Conservation (phyloP, 2,888 invertebrate genomes). For the Apamea sordens region DNA sequence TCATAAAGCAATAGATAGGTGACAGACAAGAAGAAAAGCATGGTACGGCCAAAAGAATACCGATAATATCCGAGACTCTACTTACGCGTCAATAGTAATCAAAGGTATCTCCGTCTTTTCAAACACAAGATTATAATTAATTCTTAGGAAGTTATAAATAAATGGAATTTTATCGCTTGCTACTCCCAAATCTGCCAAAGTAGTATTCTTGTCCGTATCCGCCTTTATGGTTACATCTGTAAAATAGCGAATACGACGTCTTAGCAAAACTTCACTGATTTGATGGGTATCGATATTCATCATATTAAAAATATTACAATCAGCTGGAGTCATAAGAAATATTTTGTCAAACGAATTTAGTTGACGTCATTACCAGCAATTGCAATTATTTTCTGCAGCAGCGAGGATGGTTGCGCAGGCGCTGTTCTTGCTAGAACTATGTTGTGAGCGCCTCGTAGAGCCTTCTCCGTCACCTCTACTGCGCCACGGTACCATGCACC, state of each 20-base stretch:
- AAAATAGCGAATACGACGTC: not conserved
- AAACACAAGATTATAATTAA: slow-evolving; percentile 37
- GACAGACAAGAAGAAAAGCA: not conserved
- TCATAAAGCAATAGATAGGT: not conserved
- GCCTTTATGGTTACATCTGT: slow-evolving; percentile 27
- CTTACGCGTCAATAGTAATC: slow-evolving; percentile 51
- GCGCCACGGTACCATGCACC: too few relatives aligned
- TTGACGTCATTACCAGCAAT: slow-evolving; percentile 43
- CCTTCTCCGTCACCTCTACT: too few relatives aligned
- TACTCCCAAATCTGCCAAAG: slow-evolving; percentile 51
- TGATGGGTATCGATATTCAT: not conserved
- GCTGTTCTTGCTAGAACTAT: slow-evolving; percentile 25
- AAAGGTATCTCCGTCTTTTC: slow-evolving; percentile 31
- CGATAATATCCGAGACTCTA: not conserved
- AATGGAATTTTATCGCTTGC: slow-evolving; percentile 16
- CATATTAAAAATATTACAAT: not conserved
- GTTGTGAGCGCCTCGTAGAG: not conserved
- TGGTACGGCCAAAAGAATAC: not conserved
- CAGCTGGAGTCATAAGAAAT: not conserved
- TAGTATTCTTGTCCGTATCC: slow-evolving; percentile 17
- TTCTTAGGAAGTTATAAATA: slow-evolving; percentile 20
- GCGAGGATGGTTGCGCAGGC: slow-evolving; percentile 11
- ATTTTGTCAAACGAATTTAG: not conserved
- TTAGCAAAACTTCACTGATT: not conserved
- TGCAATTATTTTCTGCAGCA: not conserved